Base-by-base conservation (phyloP, 2,888 invertebrate genomes). In the Phoronis australis region DNA sequence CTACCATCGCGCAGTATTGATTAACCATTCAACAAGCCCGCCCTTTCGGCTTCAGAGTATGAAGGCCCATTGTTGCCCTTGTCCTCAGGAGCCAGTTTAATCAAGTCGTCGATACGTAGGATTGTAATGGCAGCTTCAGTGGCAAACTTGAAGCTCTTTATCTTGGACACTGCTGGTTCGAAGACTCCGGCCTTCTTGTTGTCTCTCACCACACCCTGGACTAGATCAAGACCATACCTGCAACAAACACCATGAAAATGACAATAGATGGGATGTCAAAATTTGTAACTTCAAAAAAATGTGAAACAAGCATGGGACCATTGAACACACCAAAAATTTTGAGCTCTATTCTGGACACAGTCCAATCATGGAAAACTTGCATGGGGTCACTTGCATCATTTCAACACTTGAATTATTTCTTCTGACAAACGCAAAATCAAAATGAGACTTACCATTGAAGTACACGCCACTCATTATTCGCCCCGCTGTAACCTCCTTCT, bases 51-150 rank as follows among this genome's bases (percentile, higher is more conserved):
- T 24, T 70, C 64, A 27, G 61, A 54, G 50, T 72, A 73, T 1
- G 66, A 59, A 47, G 54, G 62, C 21, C 66, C 67, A 5, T 61
- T 57, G 20, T 55, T 47, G 26, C 54, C 50, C 37, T 65, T 65
- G 52, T 65, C 59, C 56, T 73, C 71, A 2, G 70, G 68, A 3
- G 94, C 89, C 50, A 99, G 80, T 75, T 93, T 95, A 76, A 99
- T 99, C 88, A 99, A 89, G 79, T 99, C 99, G 74, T 99, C 99
- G 69, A 99, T 99, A 71, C 99, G 86, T 54, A 99, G 83, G 77
- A 99, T 99, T 22, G 99, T 99, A 72, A 99, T 99, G 37, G 99
- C 99, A 3, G 99, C 99, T 80, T 99, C 99, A 0, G 99, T 99
- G 37, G 99, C 99, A 79, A 99, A 99, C 80, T 99, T 99, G 31